Evolutionary conservation across 2,888 invertebrate species (phyloP), one percentile per base, ranked within the genome.

Genomic region (Epistrophe eligans): DNA sequence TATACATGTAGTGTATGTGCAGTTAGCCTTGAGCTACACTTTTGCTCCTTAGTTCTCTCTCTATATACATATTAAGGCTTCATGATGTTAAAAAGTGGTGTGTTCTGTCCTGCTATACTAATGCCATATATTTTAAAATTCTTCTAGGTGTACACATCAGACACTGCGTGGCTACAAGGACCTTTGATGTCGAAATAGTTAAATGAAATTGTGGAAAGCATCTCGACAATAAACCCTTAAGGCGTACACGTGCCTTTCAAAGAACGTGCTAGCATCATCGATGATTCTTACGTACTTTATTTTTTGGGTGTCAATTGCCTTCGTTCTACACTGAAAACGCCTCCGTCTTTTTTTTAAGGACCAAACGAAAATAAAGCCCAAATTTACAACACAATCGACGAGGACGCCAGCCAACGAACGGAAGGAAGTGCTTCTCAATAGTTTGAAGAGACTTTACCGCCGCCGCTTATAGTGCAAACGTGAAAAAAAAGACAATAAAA

Each of bases 191-290:
- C 19, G 19, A 71, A 77, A 77, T 60, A 79, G 79, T 67, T 55
- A 79, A 79, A 82, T 83, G 79, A 87, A 87, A 87, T 79, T 87
- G 77, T 79, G 76, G 66, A 87, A 79, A 87, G 76, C 83, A 83
- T 67, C 83, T 83, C 71, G 79, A 76, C 71, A 71, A 87, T 74
- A 82, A 83, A 79, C 83, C 87, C 87, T 87, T 74, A 71, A 87
- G 87, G 87, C 71, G 79, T 67, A 87, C 87, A 87, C 87, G 87
- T 87, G 87, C 79, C 83, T 79, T 38, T 60, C 66, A 38, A 62
- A 52, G 66, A 67, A 83, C 87, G 79, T 83, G 82, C 66, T 24
- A 24, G 15, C 17, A 32, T 50, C 50, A 19, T 19, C 35, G 50
- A 67, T 19, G 66, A 35, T 50, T 35, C 13, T 28, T 67, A 5